Evolutionary conservation across 2,113 vertebrate genomes (phyloP).

Genomic region (Hymenochirus boettgeri): DNA sequence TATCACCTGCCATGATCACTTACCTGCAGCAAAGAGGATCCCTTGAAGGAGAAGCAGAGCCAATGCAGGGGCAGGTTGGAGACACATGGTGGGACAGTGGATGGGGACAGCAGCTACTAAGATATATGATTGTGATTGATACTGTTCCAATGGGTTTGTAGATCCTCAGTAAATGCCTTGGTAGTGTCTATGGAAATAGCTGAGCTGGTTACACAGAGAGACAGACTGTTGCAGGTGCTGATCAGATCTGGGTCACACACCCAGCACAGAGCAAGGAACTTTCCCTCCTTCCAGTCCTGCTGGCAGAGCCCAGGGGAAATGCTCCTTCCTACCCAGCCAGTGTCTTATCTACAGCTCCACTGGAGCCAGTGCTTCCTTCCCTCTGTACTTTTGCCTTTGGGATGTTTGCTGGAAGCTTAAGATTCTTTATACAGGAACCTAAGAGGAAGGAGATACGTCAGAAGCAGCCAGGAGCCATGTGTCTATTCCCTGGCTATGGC

Average conservation of each 20-base stretch:
- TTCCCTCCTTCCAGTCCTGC: too few relatives aligned
- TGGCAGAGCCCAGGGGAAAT: too few relatives aligned
- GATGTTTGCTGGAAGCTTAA: conserved; percentile 51
- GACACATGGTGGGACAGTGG: conserved; percentile 20
- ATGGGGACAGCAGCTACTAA: neutral
- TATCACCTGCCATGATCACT: neutral
- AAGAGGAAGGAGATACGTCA: conserved; percentile 57
- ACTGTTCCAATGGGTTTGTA: too few relatives aligned
- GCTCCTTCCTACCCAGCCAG: neutral
- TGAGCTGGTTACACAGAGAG: too few relatives aligned
- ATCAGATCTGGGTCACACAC: neutral
- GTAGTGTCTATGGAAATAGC: too few relatives aligned
- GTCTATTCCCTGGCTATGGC: conserved; percentile 32
- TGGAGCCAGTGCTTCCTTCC: conserved; percentile 21
- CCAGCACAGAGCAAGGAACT: too few relatives aligned
- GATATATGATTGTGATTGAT: too few relatives aligned
- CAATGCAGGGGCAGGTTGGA: neutral
- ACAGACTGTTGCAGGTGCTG: neutral
- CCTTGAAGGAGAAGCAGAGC: conserved; percentile 26
- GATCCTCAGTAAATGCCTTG: too few relatives aligned
- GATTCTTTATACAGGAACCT: conserved; percentile 55
- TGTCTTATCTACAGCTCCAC: neutral
- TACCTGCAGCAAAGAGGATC: conserved; percentile 48
- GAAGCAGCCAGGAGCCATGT: conserved; percentile 41
- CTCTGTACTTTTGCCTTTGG: conserved; percentile 29